Percentiles rank a stretch among this genome's conserved stretches.
Evolutionary conservation across 2,113 vertebrate genomes (phyloP).

Genomic region (Tenebrosternarchus preto): DNA sequence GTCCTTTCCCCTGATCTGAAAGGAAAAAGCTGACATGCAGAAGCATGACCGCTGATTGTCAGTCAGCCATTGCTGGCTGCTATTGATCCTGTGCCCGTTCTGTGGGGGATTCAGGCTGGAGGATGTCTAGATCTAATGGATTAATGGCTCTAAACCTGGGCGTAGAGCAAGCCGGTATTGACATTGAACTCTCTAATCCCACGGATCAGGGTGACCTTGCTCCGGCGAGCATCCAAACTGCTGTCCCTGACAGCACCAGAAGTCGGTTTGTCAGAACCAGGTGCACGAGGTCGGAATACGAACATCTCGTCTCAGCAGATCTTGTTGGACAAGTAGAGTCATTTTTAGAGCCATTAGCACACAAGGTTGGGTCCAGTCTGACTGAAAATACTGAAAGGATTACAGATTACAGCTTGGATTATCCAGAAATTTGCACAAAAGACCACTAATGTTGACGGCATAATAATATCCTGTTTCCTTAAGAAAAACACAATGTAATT

Average conservation of each 20-base stretch:
- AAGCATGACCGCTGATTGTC: conserved; percentile 60
- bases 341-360: neutral
- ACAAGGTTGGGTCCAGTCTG: neutral
- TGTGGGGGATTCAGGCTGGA: conserved; percentile 64
- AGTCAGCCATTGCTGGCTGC: conserved; percentile 59
- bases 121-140: conserved; percentile 79
- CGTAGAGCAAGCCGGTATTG: conserved; percentile 74
- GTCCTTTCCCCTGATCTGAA: neutral
- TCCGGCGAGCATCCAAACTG: conserved; percentile 55
- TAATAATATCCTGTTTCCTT: neutral
- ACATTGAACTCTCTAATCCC: conserved; percentile 76
- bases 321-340: neutral
- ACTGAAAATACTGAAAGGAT: neutral
- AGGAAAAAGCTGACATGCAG: conserved; percentile 30
- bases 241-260: conserved; percentile 20
- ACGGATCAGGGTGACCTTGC: conserved; percentile 74
- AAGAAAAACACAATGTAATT: neutral
- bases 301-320: neutral
- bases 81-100: conserved; percentile 72
- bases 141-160: conserved; percentile 75
- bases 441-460: neutral
- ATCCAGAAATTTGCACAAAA: too few relatives aligned
- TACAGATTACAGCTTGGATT: neutral
- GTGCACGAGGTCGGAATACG: neutral
- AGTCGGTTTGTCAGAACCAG: conserved; percentile 15